Percentiles rank a stretch among this genome's conserved stretches.
Conservation (phyloP, 2,888 invertebrate species). For the Rotaria macrura region DNA sequence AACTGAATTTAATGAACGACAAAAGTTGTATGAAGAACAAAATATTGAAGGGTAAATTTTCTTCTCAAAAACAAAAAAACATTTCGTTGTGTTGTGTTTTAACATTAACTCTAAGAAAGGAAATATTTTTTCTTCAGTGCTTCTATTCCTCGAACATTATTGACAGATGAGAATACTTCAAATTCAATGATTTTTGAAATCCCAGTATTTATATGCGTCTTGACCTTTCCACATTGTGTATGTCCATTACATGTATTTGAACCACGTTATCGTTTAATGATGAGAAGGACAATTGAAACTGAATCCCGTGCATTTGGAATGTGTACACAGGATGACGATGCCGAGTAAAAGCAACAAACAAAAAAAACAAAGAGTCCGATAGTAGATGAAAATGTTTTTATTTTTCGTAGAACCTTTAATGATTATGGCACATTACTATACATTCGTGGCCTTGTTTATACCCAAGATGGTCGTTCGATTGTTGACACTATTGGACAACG, state of each 20-base stretch:
- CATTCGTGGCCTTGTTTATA: slow-evolving; percentile 68
- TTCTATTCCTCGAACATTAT: background rate
- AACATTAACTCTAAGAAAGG: too few relatives aligned
- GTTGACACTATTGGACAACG: slow-evolving; percentile 72
- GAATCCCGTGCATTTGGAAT: slow-evolving; percentile 71
- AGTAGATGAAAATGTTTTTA: background rate
- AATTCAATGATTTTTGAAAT: slow-evolving; percentile 50
- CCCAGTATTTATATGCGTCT: slow-evolving; percentile 77
- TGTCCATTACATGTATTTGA: slow-evolving; percentile 83
- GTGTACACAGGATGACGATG: slow-evolving; percentile 53
- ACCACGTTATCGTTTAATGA: slow-evolving; percentile 73
- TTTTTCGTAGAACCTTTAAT: slow-evolving; percentile 46
- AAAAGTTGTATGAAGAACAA: slow-evolving; percentile 49
- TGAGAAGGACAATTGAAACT: slow-evolving; percentile 66
- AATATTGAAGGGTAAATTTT: background rate
- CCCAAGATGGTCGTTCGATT: slow-evolving; percentile 74
- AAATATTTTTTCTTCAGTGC: background rate
- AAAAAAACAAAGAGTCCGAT: background rate
- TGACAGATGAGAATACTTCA: background rate
- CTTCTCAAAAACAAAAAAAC: too few relatives aligned
- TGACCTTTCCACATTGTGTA: slow-evolving; percentile 71
- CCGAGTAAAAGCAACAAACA: slow-evolving; percentile 47
- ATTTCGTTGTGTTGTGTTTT: too few relatives aligned
- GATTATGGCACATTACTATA: slow-evolving; percentile 74
- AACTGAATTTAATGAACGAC: slow-evolving; percentile 56